Percentiles rank a stretch among this genome's conserved stretches.
These are phyloP conservation scores for Gobiocypris rarus DNA, from an alignment of 2,113 vertebrate genomes.

Conservation along the genomic window DNA sequence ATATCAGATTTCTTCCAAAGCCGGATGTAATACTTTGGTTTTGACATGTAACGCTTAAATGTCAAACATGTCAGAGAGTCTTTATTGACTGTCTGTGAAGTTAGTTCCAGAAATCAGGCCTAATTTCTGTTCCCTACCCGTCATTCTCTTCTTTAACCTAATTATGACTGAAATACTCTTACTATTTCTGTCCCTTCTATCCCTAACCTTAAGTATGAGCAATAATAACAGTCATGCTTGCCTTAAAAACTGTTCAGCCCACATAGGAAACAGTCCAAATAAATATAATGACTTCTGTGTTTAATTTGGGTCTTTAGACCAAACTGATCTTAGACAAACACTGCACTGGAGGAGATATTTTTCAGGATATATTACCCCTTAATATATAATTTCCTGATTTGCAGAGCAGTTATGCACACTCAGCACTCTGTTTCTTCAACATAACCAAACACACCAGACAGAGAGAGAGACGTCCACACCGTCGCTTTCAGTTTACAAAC, in stretches of 20 bases:
- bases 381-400: neutral
- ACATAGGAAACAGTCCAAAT: neutral
- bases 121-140: no score
- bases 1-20: neutral
- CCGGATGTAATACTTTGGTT: no score
- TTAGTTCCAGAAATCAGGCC: no score
- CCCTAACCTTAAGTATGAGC: neutral
- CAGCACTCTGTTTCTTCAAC: conserved; percentile 1
- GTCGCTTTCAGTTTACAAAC: neutral
- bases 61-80: no score
- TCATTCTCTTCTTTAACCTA: neutral
- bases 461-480: neutral
- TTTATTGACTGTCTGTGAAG: no score
- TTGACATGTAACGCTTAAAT: no score
- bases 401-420: neutral
- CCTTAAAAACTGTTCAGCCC: neutral
- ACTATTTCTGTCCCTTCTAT: neutral
- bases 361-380: neutral
- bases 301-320: neutral
- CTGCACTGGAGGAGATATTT: neutral
- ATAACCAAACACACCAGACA: neutral
- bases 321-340: neutral
- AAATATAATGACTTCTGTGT: neutral
- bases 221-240: neutral
- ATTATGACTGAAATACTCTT: neutral